Base-by-base conservation (phyloP, 2,113 vertebrate genomes). In the Chaetorhynchus papuensis region DNA sequence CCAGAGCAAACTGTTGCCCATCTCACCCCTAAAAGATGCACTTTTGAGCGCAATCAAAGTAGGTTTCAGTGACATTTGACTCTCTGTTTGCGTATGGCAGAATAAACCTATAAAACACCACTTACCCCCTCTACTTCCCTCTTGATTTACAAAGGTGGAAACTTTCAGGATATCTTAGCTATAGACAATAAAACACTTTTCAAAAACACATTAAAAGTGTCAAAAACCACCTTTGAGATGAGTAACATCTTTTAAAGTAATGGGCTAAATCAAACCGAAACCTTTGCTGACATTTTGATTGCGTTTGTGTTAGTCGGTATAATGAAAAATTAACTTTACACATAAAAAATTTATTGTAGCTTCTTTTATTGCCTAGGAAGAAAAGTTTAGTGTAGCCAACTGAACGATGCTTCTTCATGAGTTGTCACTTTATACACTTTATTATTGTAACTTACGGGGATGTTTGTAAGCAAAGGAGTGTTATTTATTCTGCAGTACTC, bases 291-390 rank as follows among this genome's bases (percentile, higher is more conserved):
- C 95, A 97, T 89, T 96, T 97, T 97, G 95, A 96, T 96, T 93
- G 68, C 41, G 5, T 88, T 96, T 85, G 59, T 85, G 86, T 95
- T 97, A 86, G 94, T 91, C 3, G 2, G 69, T 64, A 79, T 96
- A 97, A 96, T 97, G 92, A 97, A 96, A 96, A 97, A 97, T 97
- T 97, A 96, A 97, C 94, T 96, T 96, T 87, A 93, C 82, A 89
- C 87, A 97, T 96, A 86, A 97, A 97, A 97, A 96, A 96, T 93
- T 94, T 90, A 97, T 96, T 86, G 82, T 71, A 89, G 49, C 60
- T 92, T 96, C 65, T 89, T 97, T 96, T 96, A 96, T 79, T 92
- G 81, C 95, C 54, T 66, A 26, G 72, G 81, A 94, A 81, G 61
- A 86, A 93, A 97, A 96, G 86, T 96, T 96, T 96, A 96, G 93